Base-by-base conservation (phyloP, 2,888 invertebrate species). In the Xestia rhomboidea region DNA sequence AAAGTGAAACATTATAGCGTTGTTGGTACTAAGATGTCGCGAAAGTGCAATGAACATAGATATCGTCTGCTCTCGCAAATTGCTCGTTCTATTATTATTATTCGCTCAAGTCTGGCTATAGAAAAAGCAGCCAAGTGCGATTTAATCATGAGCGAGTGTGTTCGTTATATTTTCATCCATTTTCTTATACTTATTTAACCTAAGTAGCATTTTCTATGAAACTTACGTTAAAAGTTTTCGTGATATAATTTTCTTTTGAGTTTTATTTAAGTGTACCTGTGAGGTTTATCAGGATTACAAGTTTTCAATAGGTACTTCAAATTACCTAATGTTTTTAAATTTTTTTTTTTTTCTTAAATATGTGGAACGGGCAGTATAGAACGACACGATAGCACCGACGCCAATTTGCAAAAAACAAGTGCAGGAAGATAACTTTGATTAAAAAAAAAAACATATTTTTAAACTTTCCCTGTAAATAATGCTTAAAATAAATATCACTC, bases 81-180 rank as follows among this genome's bases (percentile, higher is more conserved):
- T 89, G 87, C 87, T 88, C 77, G 83, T 89, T 89, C 88, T 84
- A 88, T 92, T 90, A 90, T 92, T 90, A 90, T 90, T 88, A 87
- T 88, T 88, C 77, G 73, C 77, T 84, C 73, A 76, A 86, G 85
- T 82, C 77, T 84, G 64, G 73, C 57, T 54, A 75, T 73, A 82
- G 69, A 84, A 82, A 87, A 87, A 78, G 77, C 69, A 87, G 77
- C 71, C 73, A 74, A 87, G 85, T 89, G 86, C 89, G 88, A 90
- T 90, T 88, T 84, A 90, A 88, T 88, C 84, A 83, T 79, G 79
- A 86, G 70, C 79, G 71, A 81, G 77, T 74, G 27, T 73, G 82
- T 78, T 78, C 70, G 57, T 80, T 74, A 77, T 80, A 76, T 78
- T 87, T 81, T 76, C 71, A 64, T 76, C 15, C 54, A 69, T 76